Conservation (phyloP, 2,113 vertebrate species). For the Gallinago undulata region DNA sequence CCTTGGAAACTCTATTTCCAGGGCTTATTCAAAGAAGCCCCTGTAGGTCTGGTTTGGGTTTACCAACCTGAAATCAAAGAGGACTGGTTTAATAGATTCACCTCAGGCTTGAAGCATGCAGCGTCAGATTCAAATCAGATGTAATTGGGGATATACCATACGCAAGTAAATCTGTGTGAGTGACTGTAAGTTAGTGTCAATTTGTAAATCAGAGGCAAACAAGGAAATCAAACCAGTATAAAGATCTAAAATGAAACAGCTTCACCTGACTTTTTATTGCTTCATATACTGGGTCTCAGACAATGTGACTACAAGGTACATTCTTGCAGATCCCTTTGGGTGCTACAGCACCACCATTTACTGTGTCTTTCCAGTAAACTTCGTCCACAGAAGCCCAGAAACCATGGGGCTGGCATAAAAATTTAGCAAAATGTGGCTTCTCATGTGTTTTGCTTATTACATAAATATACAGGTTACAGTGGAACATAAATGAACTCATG, state of each 20-base stretch:
- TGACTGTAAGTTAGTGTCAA: neutral
- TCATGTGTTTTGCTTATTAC: neutral
- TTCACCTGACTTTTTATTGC: neutral
- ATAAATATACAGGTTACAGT: neutral
- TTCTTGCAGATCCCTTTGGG: neutral
- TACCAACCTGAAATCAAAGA: neutral
- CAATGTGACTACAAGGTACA: neutral
- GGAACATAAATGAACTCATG: neutral
- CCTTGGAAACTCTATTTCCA: neutral
- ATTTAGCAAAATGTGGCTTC: neutral
- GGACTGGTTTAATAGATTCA: neutral
- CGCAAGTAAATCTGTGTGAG: neutral
- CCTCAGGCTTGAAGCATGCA: neutral
- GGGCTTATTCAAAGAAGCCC: neutral
- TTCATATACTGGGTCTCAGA: neutral
- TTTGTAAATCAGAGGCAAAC: neutral
- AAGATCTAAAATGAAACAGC: neutral
- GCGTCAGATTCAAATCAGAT: neutral
- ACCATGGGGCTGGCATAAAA: neutral
- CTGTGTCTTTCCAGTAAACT: neutral
- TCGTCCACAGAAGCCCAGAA: neutral
- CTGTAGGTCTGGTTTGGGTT: neutral
- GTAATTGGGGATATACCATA: neutral
- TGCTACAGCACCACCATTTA: neutral
- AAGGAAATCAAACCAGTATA: neutral